These are phyloP conservation scores for Lethrus apterus DNA, from an alignment of 1,140 invertebrate species.

Conservation along the genomic window DNA sequence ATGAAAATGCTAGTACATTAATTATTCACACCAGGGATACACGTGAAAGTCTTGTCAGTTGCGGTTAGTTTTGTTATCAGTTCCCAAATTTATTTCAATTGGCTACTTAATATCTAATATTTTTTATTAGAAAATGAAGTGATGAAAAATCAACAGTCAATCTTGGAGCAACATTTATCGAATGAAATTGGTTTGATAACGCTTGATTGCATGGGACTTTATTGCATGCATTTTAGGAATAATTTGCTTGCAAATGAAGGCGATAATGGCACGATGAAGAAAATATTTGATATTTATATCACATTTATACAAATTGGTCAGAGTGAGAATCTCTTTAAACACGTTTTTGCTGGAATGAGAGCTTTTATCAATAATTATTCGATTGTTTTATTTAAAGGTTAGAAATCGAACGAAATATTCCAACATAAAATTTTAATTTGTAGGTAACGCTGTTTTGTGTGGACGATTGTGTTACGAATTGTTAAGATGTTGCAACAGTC, in stretches of 20 bases:
- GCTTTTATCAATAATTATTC: conserved; percentile 90
- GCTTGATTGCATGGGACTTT: conserved; percentile 77
- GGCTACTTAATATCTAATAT: background rate
- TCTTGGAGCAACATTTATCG: conserved; percentile 80
- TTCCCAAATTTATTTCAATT: background rate
- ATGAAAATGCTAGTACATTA: conserved; percentile 48
- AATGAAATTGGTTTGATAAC: conserved; percentile 84
- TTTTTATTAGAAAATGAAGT: conserved; percentile 50
- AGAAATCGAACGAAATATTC: background rate
- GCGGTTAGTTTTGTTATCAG: conserved; percentile 16
- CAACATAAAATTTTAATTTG: conserved; percentile 19
- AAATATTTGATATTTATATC: conserved; percentile 77
- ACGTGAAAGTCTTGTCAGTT: conserved; percentile 47
- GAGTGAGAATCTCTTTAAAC: conserved; percentile 81
- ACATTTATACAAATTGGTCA: conserved; percentile 81
- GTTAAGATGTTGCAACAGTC: conserved; percentile 72
- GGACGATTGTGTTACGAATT: conserved; percentile 78
- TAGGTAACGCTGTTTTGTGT: conserved; percentile 75
- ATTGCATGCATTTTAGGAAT: conserved; percentile 70
- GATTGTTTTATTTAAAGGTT: conserved; percentile 65
- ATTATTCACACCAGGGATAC: conserved; percentile 44
- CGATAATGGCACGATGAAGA: conserved; percentile 70
- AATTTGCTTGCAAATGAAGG: conserved; percentile 56
- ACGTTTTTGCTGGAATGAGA: conserved; percentile 83
- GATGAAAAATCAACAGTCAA: conserved; percentile 53